Percentiles rank a stretch among this genome's conserved stretches.
Conservation (phyloP, 2,797 vertebrate species). For the Alectoris magna region DNA sequence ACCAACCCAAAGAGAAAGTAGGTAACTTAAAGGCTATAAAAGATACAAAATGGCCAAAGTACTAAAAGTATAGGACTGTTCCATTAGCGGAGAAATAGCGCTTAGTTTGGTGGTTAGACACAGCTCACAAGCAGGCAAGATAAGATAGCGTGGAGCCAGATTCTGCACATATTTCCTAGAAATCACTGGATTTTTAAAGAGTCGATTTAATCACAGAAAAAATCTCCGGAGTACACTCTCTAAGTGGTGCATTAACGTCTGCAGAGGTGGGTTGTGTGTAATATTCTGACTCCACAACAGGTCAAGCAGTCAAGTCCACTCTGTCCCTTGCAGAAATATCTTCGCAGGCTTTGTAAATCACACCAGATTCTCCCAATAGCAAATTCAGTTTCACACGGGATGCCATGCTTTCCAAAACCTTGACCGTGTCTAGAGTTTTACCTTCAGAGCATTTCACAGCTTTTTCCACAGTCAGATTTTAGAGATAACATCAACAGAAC, state of each 20-base stretch:
- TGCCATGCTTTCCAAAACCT: not conserved
- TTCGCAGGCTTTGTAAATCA: not conserved
- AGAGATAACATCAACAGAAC: not conserved
- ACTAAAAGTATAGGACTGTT: not conserved
- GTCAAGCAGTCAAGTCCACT: not conserved
- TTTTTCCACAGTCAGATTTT: not conserved
- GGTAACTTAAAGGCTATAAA: not conserved
- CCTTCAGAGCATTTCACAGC: not conserved
- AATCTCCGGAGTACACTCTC: not conserved
- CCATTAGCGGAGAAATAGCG: not conserved
- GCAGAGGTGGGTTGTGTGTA: not conserved
- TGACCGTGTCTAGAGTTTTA: not conserved
- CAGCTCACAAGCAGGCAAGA: not conserved
- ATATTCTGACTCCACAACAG: not conserved
- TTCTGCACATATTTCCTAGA: not conserved
- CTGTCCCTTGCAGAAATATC: not conserved
- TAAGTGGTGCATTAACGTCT: not conserved
- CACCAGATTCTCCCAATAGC: not conserved
- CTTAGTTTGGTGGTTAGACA: not conserved
- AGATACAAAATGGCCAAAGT: not conserved
- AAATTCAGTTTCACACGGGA: not conserved
- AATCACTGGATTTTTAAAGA: not conserved
- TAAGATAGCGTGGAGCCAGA: not conserved
- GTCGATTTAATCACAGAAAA: not conserved
- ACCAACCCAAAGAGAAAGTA: not conserved